Evolutionary conservation across 2,797 vertebrate species (phyloP).

Genomic region (Scomberomorus guttatus): DNA sequence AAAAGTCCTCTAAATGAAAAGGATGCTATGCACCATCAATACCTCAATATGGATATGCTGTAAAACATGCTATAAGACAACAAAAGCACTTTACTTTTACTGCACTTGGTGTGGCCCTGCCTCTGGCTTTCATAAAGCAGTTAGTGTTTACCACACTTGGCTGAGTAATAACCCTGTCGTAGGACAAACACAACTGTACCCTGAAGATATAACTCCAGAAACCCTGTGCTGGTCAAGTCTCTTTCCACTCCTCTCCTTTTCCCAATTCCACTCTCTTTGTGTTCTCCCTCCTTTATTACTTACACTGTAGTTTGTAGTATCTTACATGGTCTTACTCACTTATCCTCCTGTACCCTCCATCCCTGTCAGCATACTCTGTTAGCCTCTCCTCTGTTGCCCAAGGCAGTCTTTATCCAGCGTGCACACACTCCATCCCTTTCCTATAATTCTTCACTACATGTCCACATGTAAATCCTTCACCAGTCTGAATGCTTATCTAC

Average conservation of each 20-base stretch:
- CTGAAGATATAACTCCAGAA: conserved; percentile 72
- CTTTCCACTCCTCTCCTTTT: conserved; percentile 19
- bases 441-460: conserved; percentile 33
- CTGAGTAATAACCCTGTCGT: conserved; percentile 79
- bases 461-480: conserved; percentile 45
- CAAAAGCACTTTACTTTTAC: conserved; percentile 76
- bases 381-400: conserved; percentile 50
- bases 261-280: conserved; percentile 34
- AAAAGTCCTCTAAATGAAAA: conserved; percentile 63
- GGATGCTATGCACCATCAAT: conserved; percentile 67
- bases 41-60: conserved; percentile 70
- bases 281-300: conserved; percentile 23
- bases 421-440: conserved; percentile 22
- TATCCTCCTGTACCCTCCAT: conserved; percentile 44
- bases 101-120: conserved; percentile 76
- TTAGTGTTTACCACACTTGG: conserved; percentile 80
- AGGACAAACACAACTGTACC: conserved; percentile 75
- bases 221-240: conserved; percentile 57
- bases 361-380: conserved; percentile 29
- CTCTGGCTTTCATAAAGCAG: conserved; percentile 80
- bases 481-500: conserved; percentile 10
- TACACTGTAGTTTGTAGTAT: conserved; percentile 35
- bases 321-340: conserved; percentile 33
- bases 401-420: conserved; percentile 38
- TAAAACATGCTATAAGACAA: conserved; percentile 75